phyloP scores from a whole-genome alignment of 2,113 vertebrate genomes.

The Mirza zaza region DNA sequence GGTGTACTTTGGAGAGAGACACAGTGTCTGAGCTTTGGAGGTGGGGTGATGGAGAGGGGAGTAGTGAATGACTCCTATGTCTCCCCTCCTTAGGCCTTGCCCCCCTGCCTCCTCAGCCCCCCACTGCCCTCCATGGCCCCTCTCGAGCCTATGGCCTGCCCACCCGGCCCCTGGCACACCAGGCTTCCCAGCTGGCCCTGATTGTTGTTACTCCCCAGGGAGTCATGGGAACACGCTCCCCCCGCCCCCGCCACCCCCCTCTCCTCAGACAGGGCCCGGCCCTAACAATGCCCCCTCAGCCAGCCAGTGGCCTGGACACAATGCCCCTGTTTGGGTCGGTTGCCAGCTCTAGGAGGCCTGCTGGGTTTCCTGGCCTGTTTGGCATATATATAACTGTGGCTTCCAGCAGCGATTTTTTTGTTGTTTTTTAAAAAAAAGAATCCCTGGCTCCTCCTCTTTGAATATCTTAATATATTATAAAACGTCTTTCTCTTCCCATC shows the following conservation, averaged over 20 bases:
- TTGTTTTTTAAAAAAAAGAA: neutral
- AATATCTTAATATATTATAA: constrained; percentile 72
- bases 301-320: constrained; percentile 86
- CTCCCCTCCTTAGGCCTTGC: neutral
- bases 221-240: constrained; percentile 81
- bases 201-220: constrained; percentile 82
- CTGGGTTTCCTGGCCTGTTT: constrained; percentile 73
- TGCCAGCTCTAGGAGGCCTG: constrained; percentile 70
- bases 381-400: constrained; percentile 70
- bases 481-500: constrained; percentile 38
- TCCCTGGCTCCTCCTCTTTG: constrained; percentile 59
- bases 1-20: neutral
- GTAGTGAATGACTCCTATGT: neutral
- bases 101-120: neutral
- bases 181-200: constrained; percentile 75
- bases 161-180: constrained; percentile 44
- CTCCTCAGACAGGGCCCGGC: constrained; percentile 78
- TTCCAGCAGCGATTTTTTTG: constrained; percentile 65
- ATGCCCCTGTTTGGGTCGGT: constrained; percentile 82
- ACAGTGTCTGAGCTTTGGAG: neutral
- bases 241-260: constrained; percentile 48
- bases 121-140: constrained; percentile 1
- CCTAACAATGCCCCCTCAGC: constrained; percentile 84
- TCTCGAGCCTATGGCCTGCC: constrained; percentile 50
- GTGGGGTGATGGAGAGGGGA: neutral